Evolutionary conservation across 2,888 invertebrate genomes (phyloP), one percentile per base, ranked within the genome.

Genomic region (Diarsia dahlii): DNA sequence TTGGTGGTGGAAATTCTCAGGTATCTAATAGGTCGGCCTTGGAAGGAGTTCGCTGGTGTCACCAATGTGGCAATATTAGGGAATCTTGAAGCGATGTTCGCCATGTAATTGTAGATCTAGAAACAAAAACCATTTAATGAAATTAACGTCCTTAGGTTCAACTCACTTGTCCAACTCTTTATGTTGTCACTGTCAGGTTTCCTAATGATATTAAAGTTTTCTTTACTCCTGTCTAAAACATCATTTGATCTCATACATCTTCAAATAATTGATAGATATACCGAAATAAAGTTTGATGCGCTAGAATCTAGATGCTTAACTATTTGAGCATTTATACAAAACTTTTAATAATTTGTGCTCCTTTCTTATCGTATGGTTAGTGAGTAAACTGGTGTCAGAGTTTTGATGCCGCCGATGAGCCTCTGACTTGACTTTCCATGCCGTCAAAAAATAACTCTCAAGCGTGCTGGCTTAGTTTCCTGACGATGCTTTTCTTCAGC

Each of bases 1-100:
- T 95, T 95, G 48, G 97, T 95, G 71, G 94, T 96, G 9, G 97
- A 97, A 66, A 98, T 96, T 89, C 97, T 97, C 60, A 97, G 89
- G 77, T 97, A 96, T 70, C 95, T 95, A 74, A 98, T 94, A 3
- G 96, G 93, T 3, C 97, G 96, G 0, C 97, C 97, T 93, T 97
- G 96, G 82, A 95, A 97, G 23, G 97, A 97, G 45, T 90, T 92
- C 0, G 97, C 97, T 28, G 97, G 95, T 10, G 91, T 91, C 28
- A 97, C 94, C 4, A 97, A 89, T 0, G 94, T 95, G 0, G 96
- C 97, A 0, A 95, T 84, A 12, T 96, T 84, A 1, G 97, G 96
- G 88, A 97, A 96, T 20, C 91, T 89, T 1, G 80, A 82, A 1
- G 96, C 96, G 8, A 97, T 89, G 18, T 94, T 91, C 2, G 92